Conservation (phyloP, 2,797 vertebrate species). For the Carcharodon carcharias region DNA sequence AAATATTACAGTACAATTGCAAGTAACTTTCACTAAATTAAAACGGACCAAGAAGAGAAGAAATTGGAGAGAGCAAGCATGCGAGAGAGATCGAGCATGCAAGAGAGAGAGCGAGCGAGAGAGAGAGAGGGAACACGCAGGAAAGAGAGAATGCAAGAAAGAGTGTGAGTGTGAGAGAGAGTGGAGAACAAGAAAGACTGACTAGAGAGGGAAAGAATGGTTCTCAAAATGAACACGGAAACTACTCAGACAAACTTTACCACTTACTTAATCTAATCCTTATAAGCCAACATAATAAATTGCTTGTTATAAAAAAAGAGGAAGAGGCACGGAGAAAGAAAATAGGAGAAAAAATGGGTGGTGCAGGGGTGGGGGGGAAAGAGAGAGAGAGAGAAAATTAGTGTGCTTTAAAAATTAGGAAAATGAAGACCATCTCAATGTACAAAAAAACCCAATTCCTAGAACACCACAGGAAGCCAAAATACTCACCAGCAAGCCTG, state of each 20-base stretch:
- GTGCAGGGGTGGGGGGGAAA: background rate
- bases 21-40: background rate
- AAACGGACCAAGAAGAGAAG: background rate
- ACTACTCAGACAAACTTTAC: background rate
- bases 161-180: too few relatives aligned
- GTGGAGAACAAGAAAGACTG: background rate
- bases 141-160: too few relatives aligned
- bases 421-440: background rate
- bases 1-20: background rate
- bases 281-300: background rate
- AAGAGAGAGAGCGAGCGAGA: background rate
- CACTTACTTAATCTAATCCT: background rate
- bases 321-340: background rate
- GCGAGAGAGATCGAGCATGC: background rate
- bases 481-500: background rate
- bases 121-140: too few relatives aligned
- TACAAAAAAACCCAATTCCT: background rate
- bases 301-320: background rate
- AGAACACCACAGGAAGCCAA: background rate
- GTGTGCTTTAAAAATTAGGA: background rate
- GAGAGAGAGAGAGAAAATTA: background rate
- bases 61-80: background rate
- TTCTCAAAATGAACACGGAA: background rate
- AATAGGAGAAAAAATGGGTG: background rate
- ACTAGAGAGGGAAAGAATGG: background rate